phyloP scores from a whole-genome alignment of 1,140 invertebrate species.

The Solenopsis invicta region DNA sequence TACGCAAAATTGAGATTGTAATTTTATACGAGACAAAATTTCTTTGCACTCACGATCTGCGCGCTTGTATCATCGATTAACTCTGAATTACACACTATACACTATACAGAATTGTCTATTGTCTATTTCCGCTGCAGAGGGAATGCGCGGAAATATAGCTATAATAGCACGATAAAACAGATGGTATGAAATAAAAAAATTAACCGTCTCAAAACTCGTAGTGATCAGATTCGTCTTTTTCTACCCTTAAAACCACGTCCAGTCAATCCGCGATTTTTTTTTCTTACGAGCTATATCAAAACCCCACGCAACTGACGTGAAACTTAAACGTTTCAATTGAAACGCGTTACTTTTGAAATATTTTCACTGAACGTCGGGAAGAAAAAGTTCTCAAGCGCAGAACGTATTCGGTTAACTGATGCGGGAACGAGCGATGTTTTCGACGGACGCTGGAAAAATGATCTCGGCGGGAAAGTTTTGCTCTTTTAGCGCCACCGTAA shows the following conservation, averaged over 20 bases:
- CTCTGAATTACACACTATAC: no score
- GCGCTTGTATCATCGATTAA: no score
- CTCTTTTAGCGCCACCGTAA: slow-evolving; percentile 39
- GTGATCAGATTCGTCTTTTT: no score
- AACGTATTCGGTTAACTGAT: slow-evolving; percentile 23
- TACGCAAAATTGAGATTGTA: no score
- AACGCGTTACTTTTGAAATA: neutral
- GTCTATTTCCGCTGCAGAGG: no score
- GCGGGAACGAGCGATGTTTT: slow-evolving; percentile 22
- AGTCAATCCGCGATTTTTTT: neutral
- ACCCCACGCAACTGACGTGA: neutral
- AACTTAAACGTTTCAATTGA: neutral
- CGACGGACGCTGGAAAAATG: slow-evolving; percentile 4
- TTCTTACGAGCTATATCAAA: neutral
- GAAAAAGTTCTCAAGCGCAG: neutral
- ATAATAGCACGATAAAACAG: no score
- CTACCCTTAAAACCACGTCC: neutral
- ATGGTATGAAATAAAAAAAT: no score
- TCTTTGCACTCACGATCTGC: no score
- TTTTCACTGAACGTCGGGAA: neutral
- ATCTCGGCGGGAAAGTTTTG: slow-evolving; percentile 38
- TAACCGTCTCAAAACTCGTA: no score
- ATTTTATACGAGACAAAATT: no score
- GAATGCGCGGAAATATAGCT: no score
- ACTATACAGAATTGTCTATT: no score